These are phyloP conservation scores for Exocentrus adspersus DNA, from an alignment of 2,888 invertebrate species.

Conservation along the genomic window DNA sequence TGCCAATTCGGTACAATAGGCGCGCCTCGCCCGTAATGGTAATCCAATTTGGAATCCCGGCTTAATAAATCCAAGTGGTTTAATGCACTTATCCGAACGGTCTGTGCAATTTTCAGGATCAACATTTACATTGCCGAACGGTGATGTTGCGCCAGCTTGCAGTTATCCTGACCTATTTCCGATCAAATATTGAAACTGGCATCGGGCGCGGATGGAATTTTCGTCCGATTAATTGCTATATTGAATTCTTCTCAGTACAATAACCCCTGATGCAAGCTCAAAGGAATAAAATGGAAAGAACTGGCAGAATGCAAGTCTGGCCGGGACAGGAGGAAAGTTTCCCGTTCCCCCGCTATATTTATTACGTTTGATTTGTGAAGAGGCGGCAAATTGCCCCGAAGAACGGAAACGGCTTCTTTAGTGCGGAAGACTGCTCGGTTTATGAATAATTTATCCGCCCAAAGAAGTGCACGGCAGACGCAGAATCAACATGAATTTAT, in stretches of 20 bases:
- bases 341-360: too few relatives aligned
- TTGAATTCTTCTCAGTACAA: too few relatives aligned
- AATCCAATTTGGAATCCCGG: constrained; percentile 19
- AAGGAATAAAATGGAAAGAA: too few relatives aligned
- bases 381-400: background rate
- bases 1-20: background rate
- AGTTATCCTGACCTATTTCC: constrained; percentile 33
- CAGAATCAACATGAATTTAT: constrained; percentile 27
- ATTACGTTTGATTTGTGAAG: background rate
- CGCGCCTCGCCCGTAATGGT: background rate
- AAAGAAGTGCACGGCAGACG: constrained; percentile 26
- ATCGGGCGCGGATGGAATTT: constrained; percentile 28
- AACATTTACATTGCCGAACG: constrained; percentile 34
- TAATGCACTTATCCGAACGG: constrained; percentile 22
- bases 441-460: constrained; percentile 11
- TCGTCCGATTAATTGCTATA: too few relatives aligned
- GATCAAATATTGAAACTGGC: constrained; percentile 37
- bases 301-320: too few relatives aligned
- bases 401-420: background rate
- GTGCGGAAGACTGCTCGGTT: background rate
- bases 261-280: too few relatives aligned
- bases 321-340: too few relatives aligned
- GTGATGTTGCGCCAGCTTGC: constrained; percentile 14
- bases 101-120: constrained; percentile 33
- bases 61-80: constrained; percentile 18